phyloP scores from a whole-genome alignment of 2,888 invertebrate species.

The Vannuccia rotundouncinata region DNA sequence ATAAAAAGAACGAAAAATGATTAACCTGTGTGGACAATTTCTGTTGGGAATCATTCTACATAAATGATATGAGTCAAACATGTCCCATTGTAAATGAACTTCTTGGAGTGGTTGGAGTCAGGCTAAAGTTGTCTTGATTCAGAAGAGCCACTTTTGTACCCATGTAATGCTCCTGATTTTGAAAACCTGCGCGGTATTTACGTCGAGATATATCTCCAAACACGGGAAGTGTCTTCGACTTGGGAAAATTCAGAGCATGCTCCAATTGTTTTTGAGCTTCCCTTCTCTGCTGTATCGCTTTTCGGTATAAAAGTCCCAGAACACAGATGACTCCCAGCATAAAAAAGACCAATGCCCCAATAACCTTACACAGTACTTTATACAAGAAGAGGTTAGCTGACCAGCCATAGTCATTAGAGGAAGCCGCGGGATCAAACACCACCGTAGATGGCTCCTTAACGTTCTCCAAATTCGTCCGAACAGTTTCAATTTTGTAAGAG shows the following conservation, averaged over 20 bases:
- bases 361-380: background rate
- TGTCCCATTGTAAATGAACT: constrained; percentile 1
- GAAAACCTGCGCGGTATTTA: background rate
- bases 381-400: background rate
- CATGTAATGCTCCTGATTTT: background rate
- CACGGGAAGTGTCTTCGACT: background rate
- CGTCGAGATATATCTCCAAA: background rate
- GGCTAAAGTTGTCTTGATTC: background rate
- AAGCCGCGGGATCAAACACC: background rate
- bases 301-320: background rate
- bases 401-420: background rate
- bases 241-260: background rate
- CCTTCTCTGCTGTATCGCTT: background rate
- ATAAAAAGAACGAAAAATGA: too few relatives aligned
- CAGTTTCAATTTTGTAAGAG: background rate
- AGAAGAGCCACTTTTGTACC: background rate
- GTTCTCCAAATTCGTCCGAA: background rate
- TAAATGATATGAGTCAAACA: too few relatives aligned
- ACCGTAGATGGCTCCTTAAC: background rate
- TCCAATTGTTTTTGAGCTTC: background rate
- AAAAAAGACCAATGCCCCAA: background rate
- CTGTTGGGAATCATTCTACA: too few relatives aligned
- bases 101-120: background rate
- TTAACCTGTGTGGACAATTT: too few relatives aligned
- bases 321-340: constrained; percentile 8